Evolutionary conservation across 1,140 invertebrate species (phyloP), one percentile per base, ranked within the genome.

Genomic region (Aricia agestis): DNA sequence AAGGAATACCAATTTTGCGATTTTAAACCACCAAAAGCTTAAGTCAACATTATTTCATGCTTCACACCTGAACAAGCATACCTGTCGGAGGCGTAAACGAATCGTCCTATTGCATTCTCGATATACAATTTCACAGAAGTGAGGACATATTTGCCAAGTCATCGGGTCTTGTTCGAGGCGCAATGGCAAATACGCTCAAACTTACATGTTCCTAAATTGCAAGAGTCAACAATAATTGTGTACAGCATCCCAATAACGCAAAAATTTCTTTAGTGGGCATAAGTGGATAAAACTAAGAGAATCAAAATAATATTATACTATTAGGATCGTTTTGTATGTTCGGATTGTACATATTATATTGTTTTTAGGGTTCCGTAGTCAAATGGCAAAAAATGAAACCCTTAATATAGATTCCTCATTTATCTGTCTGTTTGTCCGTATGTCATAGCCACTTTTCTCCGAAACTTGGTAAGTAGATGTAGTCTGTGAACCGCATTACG

Each of bases 101-200:
- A 42, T 42, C 11, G 13, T 13, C 45, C 45, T 52, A 52, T 36
- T 36, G 36, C 36, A 36, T 52, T 52, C 45, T 52, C 45, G 11
- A 52, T 52, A 52, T 52, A 52, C 13, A 52, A 52, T 52, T 52
- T 52, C 45, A 52, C 45, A 52, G 45, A 52, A 52, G 45, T 52
- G 45, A 36, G 36, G 36, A 36, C 45, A 15, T 52, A 52, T 52
- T 52, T 52, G 13, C 45, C 1, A 11, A 52, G 45, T 52, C 45
- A 52, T 52, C 45, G 45, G 36, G 10, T 52, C 45, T 52, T 52
- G 36, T 36, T 36, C 36, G 6, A 36, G 36, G 36, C 9, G 5
- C 11, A 13, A 52, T 52, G 45, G 13, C 45, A 52, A 52, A 52
- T 15, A 52, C 45, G 10, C 11, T 52, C 45, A 52, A 52, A 52